Evolutionary conservation across 2,888 invertebrate species (phyloP), one percentile per base, ranked within the genome.

Genomic region (Thymelicus lineola): DNA sequence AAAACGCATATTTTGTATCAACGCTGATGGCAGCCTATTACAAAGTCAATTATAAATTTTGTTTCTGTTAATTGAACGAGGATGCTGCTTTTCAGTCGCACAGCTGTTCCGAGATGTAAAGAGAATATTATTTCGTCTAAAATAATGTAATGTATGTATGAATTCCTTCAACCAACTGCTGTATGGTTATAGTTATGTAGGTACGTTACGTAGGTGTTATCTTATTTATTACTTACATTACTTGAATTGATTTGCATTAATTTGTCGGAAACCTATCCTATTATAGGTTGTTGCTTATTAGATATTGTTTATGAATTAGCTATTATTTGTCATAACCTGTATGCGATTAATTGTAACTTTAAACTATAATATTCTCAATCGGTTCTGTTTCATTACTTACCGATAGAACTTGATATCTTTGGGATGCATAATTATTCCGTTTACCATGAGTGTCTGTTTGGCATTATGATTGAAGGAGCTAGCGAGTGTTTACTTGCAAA

Each of bases 141-240:
- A 63, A 46, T 69, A 63, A 69, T 63, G 45, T 7, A 3, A 28
- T 28, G 28, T 50, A 42, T 38, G 63, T 59, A 58, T 69, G 59
- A 64, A 64, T 64, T 63, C 69, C 69, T 69, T 69, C 69, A 55
- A 68, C 46, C 62, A 58, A 69, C 48, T 58, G 58, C 10, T 63
- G 48, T 53, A 20, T 6, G 45, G 60, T 28, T 53, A 20, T 6
- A 28, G 60, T 28, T 28, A 28, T 28, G 28, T 53, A 46, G 45
- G 50, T 58, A 15, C 36, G 45, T 45, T 17, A 68, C 73, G 77
- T 79, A 75, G 79, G 79, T 75, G 79, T 73, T 68, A 73, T 76
- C 75, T 74, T 76, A 77, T 76, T 77, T 79, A 79, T 77, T 76
- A 76, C 63, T 64, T 74, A 75, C 74, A 68, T 74, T 75, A 73